These are phyloP conservation scores for Trachelus stipa DNA, from an alignment of 2,888 invertebrate genomes.

Conservation along the genomic window DNA sequence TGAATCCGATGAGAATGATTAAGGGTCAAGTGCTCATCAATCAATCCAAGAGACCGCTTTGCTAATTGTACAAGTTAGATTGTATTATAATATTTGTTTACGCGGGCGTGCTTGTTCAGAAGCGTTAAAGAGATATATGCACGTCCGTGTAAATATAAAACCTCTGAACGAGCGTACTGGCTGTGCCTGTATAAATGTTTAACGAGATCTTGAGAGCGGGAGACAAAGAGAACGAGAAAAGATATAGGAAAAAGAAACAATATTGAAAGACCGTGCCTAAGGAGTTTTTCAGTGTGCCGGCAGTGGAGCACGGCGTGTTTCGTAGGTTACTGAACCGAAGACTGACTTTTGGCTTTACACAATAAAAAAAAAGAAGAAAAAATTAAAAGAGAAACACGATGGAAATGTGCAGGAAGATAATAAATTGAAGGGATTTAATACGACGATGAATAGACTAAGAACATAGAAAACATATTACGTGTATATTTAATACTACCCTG, in stretches of 20 bases:
- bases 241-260: constrained; percentile 15
- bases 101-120: no score
- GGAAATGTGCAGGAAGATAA: no score
- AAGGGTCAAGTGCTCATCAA: no score
- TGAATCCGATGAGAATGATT: no score
- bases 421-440: no score
- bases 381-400: background rate
- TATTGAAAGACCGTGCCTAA: constrained; percentile 43
- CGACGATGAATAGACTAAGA: no score
- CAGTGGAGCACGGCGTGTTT: constrained; percentile 34
- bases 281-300: constrained; percentile 26
- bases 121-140: no score
- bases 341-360: constrained; percentile 46
- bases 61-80: constrained; percentile 5
- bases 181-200: constrained; percentile 27
- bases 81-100: constrained; percentile 1
- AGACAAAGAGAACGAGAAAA: constrained; percentile 14
- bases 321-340: constrained; percentile 37
- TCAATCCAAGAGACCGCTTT: background rate
- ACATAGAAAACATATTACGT: no score
- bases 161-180: constrained; percentile 25
- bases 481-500: no score
- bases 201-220: constrained; percentile 13
- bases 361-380: constrained; percentile 18
- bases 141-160: constrained; percentile 15